These are phyloP conservation scores for Coranthus polyacanthus DNA, from an alignment of 2,797 vertebrate genomes.

Conservation along the genomic window DNA sequence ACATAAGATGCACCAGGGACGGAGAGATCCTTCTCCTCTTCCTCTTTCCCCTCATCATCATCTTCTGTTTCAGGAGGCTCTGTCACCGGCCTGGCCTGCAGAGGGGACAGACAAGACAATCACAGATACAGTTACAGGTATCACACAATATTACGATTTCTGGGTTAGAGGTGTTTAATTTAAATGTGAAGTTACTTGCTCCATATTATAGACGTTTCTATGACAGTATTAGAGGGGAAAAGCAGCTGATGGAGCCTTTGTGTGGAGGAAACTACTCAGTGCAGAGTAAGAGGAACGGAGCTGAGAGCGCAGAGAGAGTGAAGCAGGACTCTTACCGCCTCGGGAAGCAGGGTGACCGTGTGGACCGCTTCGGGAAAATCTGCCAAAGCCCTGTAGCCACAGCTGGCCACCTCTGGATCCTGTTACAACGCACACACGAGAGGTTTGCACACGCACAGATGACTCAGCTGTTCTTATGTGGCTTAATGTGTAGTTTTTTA, in stretches of 20 bases:
- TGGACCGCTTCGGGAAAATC: conserved; percentile 87
- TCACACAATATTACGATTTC: too few relatives aligned
- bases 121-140: not conserved
- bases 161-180: too few relatives aligned
- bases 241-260: not conserved
- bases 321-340: conserved; percentile 82
- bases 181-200: too few relatives aligned
- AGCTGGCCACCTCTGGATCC: conserved; percentile 87
- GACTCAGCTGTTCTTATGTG: not conserved
- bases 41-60: conserved; percentile 58
- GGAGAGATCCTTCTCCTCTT: conserved; percentile 85
- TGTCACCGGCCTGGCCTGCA: conserved; percentile 86
- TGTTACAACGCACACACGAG: conserved; percentile 58
- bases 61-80: conserved; percentile 70
- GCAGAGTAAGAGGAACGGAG: not conserved
- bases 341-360: conserved; percentile 90
- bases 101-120: conserved; percentile 7
- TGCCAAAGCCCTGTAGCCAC: conserved; percentile 91
- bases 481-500: too few relatives aligned
- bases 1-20: conserved; percentile 92
- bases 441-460: not conserved
- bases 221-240: not conserved
- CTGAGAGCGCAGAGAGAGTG: too few relatives aligned
- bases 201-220: not conserved
- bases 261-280: not conserved